phyloP scores from a whole-genome alignment of 2,888 invertebrate genomes.

The Caradrina clavipalpis region DNA sequence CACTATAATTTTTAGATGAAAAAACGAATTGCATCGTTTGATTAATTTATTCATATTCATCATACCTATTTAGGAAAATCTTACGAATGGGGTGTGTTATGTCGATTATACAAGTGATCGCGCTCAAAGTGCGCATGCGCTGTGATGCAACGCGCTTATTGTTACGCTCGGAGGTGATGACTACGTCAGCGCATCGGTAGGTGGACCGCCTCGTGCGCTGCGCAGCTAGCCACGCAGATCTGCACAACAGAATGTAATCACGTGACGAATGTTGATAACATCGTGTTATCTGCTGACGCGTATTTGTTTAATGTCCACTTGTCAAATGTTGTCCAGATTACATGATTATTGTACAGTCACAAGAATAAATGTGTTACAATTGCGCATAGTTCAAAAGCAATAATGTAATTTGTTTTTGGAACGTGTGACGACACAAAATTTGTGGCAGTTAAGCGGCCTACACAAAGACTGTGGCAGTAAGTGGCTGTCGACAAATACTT shows the following conservation, averaged over 20 bases:
- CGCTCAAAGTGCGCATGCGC: constrained; percentile 61
- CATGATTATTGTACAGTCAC: constrained; percentile 4
- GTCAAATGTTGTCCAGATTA: constrained; percentile 45
- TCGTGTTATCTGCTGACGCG: constrained; percentile 67
- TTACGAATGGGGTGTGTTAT: constrained; percentile 5
- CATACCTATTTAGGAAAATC: constrained; percentile 11
- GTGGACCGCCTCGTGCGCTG: constrained; percentile 41
- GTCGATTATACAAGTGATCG: constrained; percentile 59
- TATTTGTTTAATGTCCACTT: constrained; percentile 64
- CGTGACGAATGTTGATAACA: constrained; percentile 66
- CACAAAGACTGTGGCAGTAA: constrained; percentile 45
- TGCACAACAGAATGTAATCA: constrained; percentile 40
- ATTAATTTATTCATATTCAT: constrained; percentile 5
- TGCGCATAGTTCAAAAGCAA: background rate
- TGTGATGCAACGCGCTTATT: constrained; percentile 67
- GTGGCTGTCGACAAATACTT: constrained; percentile 66
- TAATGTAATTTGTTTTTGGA: constrained; percentile 74
- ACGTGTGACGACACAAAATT: constrained; percentile 51
- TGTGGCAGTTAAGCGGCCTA: constrained; percentile 25
- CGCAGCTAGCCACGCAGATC: constrained; percentile 44
- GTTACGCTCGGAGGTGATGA: constrained; percentile 59
- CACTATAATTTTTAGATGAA: background rate
- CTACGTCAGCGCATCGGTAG: constrained; percentile 68
- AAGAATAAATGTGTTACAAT: background rate
- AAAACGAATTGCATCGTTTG: constrained; percentile 2